Evolutionary conservation across 2,888 invertebrate genomes (phyloP), one percentile per base, ranked within the genome.

Genomic region (Rapana venosa): DNA sequence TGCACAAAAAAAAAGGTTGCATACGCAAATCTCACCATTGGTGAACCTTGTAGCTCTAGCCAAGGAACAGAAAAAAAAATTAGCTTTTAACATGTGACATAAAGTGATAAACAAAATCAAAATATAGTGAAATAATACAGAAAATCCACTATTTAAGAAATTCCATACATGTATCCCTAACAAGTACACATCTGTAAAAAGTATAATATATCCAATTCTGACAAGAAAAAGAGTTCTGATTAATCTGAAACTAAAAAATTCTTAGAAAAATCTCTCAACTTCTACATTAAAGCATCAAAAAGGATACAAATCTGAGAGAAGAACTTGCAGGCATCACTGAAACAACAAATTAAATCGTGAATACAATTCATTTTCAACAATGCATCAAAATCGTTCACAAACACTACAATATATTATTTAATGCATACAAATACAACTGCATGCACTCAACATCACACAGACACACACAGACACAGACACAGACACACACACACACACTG

Each of bases 251-350:
- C 47, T 47, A 47, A 47, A 5, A 47, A 47, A 47, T 8, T 47
- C 47, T 47, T 47, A 47, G 47, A 47, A 47, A 47, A 66, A 66
- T 22, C 13, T 2, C 13, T 66, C 66, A 66, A 66, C 2, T 66
- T 17, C 13, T 22, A 66, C 13, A 22, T 66, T 66, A 61, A 1
- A 61, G 13, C 22, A 20, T 61, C 1, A 30, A 11, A 30, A 97
- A 98, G 98, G 98, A 98, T 98, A 98, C 98, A 98, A 94, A 98
- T 98, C 96, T 97, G 97, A 87, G 97, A 97, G 95, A 98, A 98
- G 94, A 98, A 98, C 94, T 97, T 97, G 95, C 98, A 98, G 90
- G 97, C 97, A 70, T 97, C 97, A n/a, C 96, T 96, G 94, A 87
- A 95, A 90, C 89, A 89, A 89, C 90, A 91, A 86, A 83, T 22